Evolutionary conservation across 2,797 vertebrate genomes (phyloP).

Genomic region (Scarus forsteni): DNA sequence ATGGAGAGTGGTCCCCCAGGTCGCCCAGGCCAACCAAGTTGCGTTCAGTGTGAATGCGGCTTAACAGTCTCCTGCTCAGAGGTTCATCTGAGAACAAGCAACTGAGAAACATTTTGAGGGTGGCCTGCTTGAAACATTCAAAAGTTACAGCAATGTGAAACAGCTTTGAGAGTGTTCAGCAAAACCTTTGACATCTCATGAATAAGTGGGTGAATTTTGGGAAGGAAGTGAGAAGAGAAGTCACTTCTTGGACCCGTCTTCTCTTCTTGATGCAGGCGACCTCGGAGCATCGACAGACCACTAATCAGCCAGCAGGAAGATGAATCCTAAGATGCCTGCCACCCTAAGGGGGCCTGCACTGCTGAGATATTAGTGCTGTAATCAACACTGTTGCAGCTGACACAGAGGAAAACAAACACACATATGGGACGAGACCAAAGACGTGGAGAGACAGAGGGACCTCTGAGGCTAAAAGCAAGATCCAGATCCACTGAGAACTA

Average conservation of each 20-base stretch:
- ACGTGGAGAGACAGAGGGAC: background rate
- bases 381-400: slow-evolving; percentile 1
- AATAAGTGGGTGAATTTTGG: background rate
- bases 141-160: too few species aligned
- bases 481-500: background rate
- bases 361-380: slow-evolving; percentile 14
- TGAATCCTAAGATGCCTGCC: slow-evolving; percentile 8
- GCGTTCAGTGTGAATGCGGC: too few species aligned
- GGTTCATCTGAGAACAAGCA: too few species aligned
- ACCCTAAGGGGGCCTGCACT: background rate
- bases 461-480: background rate
- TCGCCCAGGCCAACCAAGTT: too few species aligned
- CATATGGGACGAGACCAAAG: background rate
- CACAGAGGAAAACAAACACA: slow-evolving; percentile 19
- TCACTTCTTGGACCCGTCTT: background rate
- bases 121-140: too few species aligned
- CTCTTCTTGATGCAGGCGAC: background rate
- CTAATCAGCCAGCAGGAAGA: slow-evolving; percentile 24
- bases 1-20: too few species aligned
- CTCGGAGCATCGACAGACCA: background rate
- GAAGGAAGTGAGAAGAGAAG: background rate
- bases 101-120: too few species aligned
- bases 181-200: background rate
- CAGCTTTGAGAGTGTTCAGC: background rate
- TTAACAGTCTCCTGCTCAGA: too few species aligned